phyloP scores from a whole-genome alignment of 2,113 vertebrate species.

The Calidris pygmaea region DNA sequence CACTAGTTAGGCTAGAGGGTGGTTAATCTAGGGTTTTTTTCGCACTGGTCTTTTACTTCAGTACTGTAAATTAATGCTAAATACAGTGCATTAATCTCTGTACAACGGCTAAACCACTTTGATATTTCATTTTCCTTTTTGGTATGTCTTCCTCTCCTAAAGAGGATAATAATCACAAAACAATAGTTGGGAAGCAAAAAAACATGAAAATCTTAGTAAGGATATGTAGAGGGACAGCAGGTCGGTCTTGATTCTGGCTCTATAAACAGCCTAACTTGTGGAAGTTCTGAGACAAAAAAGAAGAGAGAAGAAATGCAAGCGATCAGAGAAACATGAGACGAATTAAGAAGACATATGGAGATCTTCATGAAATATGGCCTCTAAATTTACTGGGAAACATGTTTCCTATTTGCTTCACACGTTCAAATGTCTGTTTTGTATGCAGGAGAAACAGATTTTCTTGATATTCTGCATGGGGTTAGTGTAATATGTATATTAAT shows the following conservation, averaged over 20 bases:
- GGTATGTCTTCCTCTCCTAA: background rate
- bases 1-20: background rate
- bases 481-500: background rate
- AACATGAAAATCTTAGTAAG: background rate
- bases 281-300: background rate
- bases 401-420: slow-evolving; percentile 66
- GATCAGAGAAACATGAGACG: slow-evolving; percentile 7
- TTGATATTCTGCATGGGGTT: background rate
- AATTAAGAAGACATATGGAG: slow-evolving; percentile 55
- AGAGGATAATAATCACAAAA: background rate
- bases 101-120: background rate
- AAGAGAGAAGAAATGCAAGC: slow-evolving; percentile 1
- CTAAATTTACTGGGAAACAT: slow-evolving; percentile 36
- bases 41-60: background rate
- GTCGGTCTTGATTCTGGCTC: background rate
- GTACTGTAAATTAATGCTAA: background rate
- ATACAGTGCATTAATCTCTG: background rate
- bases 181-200: background rate
- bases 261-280: background rate
- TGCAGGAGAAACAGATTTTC: slow-evolving; percentile 37
- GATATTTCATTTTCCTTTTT: background rate
- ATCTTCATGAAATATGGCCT: background rate
- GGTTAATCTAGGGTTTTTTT: background rate
- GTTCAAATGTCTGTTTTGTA: background rate
- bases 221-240: background rate